phyloP scores from a whole-genome alignment of 2,797 vertebrate species.

The Benthosema pterotum region DNA sequence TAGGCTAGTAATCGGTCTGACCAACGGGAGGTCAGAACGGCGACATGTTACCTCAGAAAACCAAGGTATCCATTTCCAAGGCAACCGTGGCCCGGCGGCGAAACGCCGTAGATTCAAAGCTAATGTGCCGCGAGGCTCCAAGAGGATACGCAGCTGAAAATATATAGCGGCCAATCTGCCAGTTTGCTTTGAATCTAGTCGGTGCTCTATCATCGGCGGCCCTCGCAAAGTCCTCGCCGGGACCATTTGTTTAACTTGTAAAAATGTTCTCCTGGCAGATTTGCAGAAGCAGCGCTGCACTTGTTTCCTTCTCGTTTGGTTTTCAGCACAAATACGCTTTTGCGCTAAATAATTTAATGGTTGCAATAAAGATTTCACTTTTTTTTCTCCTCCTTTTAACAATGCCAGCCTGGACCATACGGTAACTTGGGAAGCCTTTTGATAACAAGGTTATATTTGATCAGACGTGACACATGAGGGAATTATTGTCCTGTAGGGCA shows the following conservation, averaged over 20 bases:
- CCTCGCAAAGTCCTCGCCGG: conserved; percentile 10
- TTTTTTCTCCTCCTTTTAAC: conserved; percentile 10
- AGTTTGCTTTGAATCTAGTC: not conserved
- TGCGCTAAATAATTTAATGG: conserved; percentile 11
- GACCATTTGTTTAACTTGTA: conserved; percentile 24
- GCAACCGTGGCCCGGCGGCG: not conserved
- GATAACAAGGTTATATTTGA: conserved; percentile 53
- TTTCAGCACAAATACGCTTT: not conserved
- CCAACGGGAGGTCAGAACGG: not conserved
- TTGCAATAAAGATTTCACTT: conserved; percentile 2
- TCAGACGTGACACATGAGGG: conserved; percentile 46
- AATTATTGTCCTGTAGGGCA: conserved; percentile 59
- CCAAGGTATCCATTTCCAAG: no score
- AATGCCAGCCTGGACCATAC: conserved; percentile 4
- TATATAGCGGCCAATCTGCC: not conserved
- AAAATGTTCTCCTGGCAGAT: conserved; percentile 26
- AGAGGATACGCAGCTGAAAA: conserved; percentile 8
- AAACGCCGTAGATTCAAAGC: not conserved
- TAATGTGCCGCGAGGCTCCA: not conserved
- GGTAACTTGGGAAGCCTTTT: conserved; percentile 34
- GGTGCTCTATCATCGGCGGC: conserved; percentile 4
- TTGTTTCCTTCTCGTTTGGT: not conserved
- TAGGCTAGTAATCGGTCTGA: not conserved
- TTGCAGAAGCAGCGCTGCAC: conserved; percentile 11
- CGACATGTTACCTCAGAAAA: no score